Evolutionary conservation across 2,797 vertebrate species (phyloP), one percentile per base, ranked within the genome.

Genomic region (Hirundo rustica): DNA sequence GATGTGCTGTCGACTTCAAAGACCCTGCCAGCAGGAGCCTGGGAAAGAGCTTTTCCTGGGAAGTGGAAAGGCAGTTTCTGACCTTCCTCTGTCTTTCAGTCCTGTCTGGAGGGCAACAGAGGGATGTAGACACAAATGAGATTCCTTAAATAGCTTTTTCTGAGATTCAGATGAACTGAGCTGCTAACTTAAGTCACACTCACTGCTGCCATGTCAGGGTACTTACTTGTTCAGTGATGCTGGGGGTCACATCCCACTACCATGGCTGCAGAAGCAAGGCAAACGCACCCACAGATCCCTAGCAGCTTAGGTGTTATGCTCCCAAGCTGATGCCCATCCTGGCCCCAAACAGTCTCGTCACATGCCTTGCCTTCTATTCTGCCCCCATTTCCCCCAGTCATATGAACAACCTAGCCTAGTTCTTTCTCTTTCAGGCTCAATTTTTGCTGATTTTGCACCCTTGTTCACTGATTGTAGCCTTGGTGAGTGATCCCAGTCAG

Each of bases 291-390:
- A 1, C 3, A 54, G 1, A 4, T 36, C 19, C 53, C 40, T 47
- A 75, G 65, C 20, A 55, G 42, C 45, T 65, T 65, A 42, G 34
- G 14, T 34, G 27, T 66, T 25, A 50, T 22, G 19, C 34, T 72
- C 62, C 66, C 9, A 3, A 76, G 14, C 53, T 74, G 48, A 74
- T 66, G 73, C 10, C 11, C 21, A 57, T 17, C 11, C 27, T 3
- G 3, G 23, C 21, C 9, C 30, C 0, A 0, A 75, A 44, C 19
- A 55, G 36, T 18, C 47, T 8, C 13, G 47, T 10, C 13, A 76
- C 12, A 36, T 4, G 22, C 8, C 68, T 67, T 79, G 42, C 21
- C 44, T 38, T 68, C 60, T 73, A 12, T 58, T 85, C 71, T 72
- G 29, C 18, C 9, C 27, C 30, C 5, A 34, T 62, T 77, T 86